Evolutionary conservation across 2,888 invertebrate genomes (phyloP), one percentile per base, ranked within the genome.

Genomic region (Hirtodrosophila trivittata): DNA sequence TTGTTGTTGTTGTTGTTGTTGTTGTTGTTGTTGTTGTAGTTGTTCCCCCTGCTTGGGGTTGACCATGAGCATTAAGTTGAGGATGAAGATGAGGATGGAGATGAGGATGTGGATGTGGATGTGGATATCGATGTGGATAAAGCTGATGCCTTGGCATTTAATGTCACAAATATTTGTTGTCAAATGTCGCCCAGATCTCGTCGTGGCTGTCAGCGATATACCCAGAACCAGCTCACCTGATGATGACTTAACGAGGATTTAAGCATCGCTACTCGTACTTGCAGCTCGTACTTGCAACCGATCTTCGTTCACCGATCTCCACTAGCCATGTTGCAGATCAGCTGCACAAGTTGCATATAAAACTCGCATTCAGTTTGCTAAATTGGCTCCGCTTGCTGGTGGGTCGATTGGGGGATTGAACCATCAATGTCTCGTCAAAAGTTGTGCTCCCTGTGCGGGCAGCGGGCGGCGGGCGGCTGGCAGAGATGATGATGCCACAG

Each of bases 121-220:
- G 32, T 14, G 18, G 38, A 10, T 12, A 12, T 10, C 5, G 13
- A 35, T 13, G 16, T 13, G 9, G 38, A 6, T 18, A n/a, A 38
- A 4, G 38, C n/a, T 12, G 13, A 42, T 43, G 56, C 50, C 54
- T 56, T 57, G 50, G 67, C 85, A 73, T 77, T 82, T 82, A 82
- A 82, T 78, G 82, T 82, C 82, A 75, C 77, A 85, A 85, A 82
- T 82, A 85, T 82, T 85, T 85, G 80, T 82, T 82, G 81, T 85
- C 85, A 82, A 85, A 78, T 82, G 81, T 82, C 81, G 73, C 73
- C 62, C 52, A 46, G 38, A 55, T 39, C 37, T 42, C 49, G 50
- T 38, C 49, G 72, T 73, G 69, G 69, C 66, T 72, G 72, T 70
- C 74, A 67, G 13, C 30, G 38, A 28, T 21, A 21, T 14, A 7